Base-by-base conservation (phyloP, 2,888 invertebrate genomes). In the Brachylomia viminalis region DNA sequence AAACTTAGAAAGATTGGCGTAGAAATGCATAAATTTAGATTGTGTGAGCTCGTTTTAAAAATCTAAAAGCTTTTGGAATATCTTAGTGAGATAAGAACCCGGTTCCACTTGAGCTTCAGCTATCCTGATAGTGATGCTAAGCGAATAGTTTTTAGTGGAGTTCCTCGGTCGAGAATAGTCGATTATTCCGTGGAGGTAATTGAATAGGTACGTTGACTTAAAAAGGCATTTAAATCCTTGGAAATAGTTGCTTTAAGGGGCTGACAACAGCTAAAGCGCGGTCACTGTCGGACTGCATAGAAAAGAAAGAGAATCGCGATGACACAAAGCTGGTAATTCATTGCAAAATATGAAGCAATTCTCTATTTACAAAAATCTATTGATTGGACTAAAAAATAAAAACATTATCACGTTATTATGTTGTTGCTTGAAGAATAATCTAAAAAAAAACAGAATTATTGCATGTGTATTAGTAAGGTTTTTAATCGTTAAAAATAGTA, bases 1-100 rank as follows among this genome's bases (percentile, higher is more conserved):
- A 84, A 84, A 86, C 85, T 86, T 64, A 69, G 75, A 68, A 77
- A 88, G 87, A 88, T 87, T 89, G 88, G 82, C 88, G 83, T 82
- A 86, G 88, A 88, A 88, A 86, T 85, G 87, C 89, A 91, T 91
- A 90, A 84, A 90, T 90, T 91, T 84, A 87, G 88, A 90, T 89
- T 86, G 72, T 87, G 70, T 47, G 66, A 82, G 82, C 64, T 78
- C 82, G 84, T 88, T 84, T 87, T 86, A 79, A 70, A 85, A 87
- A 82, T 82, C 82, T 87, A 84, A 87, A 87, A 85, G 82, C 88
- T 82, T 85, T 86, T 77, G 72, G 83, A 85, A 83, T 85, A 86
- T 83, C 83, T 83, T 66, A 82, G 75, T 52, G 80, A 83, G 86
- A 87, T 85, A 87, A 86, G 78, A 76, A 72, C 74, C 59, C 66